Evolutionary conservation across 2,888 invertebrate genomes (phyloP).

Genomic region (Trachelus troglodyta): DNA sequence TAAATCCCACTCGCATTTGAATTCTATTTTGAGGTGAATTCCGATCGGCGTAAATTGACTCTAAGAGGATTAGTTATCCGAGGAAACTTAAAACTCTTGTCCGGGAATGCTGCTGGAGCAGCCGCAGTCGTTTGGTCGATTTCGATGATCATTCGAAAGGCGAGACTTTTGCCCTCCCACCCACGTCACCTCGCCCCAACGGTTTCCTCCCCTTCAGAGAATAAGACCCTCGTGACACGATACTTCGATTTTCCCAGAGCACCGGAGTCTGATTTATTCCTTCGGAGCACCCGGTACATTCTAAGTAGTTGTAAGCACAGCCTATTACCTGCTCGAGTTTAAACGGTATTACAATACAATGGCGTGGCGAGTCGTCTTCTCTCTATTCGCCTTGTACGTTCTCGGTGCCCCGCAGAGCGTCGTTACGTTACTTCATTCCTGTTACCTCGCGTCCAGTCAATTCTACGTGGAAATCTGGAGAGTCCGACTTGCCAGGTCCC

Average conservation of each 20-base stretch:
- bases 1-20: too few relatives aligned
- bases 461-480: too few relatives aligned
- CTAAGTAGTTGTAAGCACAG: conserved; percentile 56
- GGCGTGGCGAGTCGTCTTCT: conserved; percentile 32
- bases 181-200: too few relatives aligned
- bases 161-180: too few relatives aligned
- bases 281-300: conserved; percentile 47
- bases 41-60: conserved; percentile 14
- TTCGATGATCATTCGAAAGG: too few relatives aligned
- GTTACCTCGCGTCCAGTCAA: too few relatives aligned
- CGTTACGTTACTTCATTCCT: neutral
- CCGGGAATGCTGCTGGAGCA: neutral
- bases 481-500: too few relatives aligned
- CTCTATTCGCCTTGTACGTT: conserved; percentile 21
- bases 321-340: conserved; percentile 52
- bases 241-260: neutral
- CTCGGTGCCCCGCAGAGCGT: conserved; percentile 6
- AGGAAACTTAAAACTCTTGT: conserved; percentile 14
- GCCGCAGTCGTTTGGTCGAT: too few relatives aligned
- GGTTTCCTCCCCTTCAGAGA: too few relatives aligned
- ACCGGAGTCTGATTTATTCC: neutral
- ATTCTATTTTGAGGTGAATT: conserved; percentile 15
- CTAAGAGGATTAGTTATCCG: conserved; percentile 10
- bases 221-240: too few relatives aligned
- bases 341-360: conserved; percentile 60